Evolutionary conservation across 2,888 invertebrate species (phyloP), one percentile per base, ranked within the genome.

Genomic region (Gerosis bhagava): DNA sequence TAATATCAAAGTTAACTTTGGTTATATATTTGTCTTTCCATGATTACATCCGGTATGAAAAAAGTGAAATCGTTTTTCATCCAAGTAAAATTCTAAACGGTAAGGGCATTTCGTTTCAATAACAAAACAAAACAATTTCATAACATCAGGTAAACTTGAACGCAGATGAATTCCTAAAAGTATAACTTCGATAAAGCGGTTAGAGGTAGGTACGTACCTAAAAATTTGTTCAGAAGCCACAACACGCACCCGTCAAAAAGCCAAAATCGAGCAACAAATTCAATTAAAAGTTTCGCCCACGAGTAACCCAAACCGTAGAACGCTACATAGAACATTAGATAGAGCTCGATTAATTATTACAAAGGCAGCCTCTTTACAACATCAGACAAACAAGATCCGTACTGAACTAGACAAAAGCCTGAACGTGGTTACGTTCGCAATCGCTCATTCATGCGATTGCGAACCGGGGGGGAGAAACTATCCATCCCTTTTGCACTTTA

Each of bases 291-390:
- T 87, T 87, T 70, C 56, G n/a, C n/a, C 67, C 55, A 63, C 70
- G 69, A 67, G 74, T 80, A 79, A 82, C 74, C 75, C 72, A 72
- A 78, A 69, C 77, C 73, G 65, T 65, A 61, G 65, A 74, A 71
- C 76, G 73, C 79, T 76, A 82, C 76, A 81, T 74, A 75, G 77
- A 74, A 71, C 76, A 74, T 80, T 76, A 82, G 77, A 81, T 74
- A 75, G 77, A 77, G 70, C 76, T 70, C 75, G 70, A 83, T 83
- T 83, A 80, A 86, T 86, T 83, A 86, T 83, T 79, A 80, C 79
- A 84, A 82, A 80, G 73, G 74, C 72, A 73, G 68, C 73, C n/a
- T 77, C 75, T 75, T 72, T 68, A 67, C 66, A 73, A 71, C 73
- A 74, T 66, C 76, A 72, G 65, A 70, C 79, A 78, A 84, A 83